phyloP scores from a whole-genome alignment of 2,113 vertebrate species.

The Todiramphus chloris region DNA sequence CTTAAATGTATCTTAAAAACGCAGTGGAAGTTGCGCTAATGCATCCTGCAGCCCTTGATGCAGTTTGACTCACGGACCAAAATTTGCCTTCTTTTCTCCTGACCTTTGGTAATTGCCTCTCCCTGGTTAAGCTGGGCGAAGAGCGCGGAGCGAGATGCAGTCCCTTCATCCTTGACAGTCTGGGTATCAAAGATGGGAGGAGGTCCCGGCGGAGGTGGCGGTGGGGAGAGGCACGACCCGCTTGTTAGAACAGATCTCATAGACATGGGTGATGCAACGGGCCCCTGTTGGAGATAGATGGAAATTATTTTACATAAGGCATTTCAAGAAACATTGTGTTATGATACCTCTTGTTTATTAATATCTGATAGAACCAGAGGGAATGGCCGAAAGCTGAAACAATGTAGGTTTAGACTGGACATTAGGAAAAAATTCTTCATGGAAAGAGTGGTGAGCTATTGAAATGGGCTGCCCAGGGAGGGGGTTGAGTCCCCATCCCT shows the following conservation, averaged over 20 bases:
- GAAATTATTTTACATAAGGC: background rate
- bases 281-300: slow-evolving; percentile 78
- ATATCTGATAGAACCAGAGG: too few relatives aligned
- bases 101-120: slow-evolving; percentile 91
- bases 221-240: slow-evolving; percentile 65
- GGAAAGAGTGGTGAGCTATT: too few relatives aligned
- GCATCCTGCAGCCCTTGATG: background rate
- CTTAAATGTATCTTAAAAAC: background rate
- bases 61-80: background rate
- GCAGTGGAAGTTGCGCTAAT: background rate
- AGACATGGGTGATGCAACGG: slow-evolving; percentile 76
- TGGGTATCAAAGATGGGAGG: slow-evolving; percentile 78
- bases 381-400: too few relatives aligned
- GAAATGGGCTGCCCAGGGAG: too few relatives aligned
- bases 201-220: slow-evolving; percentile 78
- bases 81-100: background rate
- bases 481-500: too few relatives aligned
- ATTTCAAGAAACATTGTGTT: background rate
- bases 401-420: too few relatives aligned
- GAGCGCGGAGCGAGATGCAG: slow-evolving; percentile 82
- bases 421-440: too few relatives aligned
- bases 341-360: background rate
- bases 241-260: slow-evolving; percentile 53
- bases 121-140: slow-evolving; percentile 96
- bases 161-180: slow-evolving; percentile 61